phyloP scores from a whole-genome alignment of 2,797 vertebrate species.

The Microctenopoma steveboyesi region DNA sequence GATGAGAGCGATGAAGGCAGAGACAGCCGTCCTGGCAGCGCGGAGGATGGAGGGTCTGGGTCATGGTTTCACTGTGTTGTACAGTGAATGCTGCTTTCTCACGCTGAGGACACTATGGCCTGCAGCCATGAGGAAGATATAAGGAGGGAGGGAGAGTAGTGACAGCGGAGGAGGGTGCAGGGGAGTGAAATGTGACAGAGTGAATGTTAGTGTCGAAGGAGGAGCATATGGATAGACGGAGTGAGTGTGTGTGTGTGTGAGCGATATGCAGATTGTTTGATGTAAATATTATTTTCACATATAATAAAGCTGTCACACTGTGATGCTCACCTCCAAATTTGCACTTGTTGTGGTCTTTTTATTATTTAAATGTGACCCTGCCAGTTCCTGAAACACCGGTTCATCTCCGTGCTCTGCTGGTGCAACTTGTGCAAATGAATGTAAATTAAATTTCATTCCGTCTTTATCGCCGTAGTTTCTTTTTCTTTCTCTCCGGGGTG shows the following conservation, averaged over 20 bases:
- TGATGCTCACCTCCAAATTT: conserved; percentile 67
- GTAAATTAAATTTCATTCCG: conserved; percentile 70
- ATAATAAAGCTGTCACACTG: conserved; percentile 80
- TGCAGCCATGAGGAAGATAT: conserved; percentile 64
- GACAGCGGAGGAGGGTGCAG: conserved; percentile 42
- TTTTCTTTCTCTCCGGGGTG: conserved; percentile 52
- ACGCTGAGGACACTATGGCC: conserved; percentile 64
- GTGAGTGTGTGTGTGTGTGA: conserved; percentile 45
- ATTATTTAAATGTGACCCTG: conserved; percentile 36
- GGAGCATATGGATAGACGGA: conserved; percentile 63
- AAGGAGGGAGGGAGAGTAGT: conserved; percentile 46
- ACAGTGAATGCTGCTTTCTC: conserved; percentile 78
- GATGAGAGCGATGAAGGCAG: conserved; percentile 38
- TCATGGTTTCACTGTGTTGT: conserved; percentile 82
- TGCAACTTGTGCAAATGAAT: conserved; percentile 72
- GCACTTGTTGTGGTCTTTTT: conserved; percentile 55
- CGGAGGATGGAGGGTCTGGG: conserved; percentile 51
- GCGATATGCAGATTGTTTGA: conserved; percentile 72
- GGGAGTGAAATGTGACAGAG: conserved; percentile 71
- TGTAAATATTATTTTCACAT: conserved; percentile 78
- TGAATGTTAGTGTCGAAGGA: conserved; percentile 47
- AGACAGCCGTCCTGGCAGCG: conserved; percentile 38
- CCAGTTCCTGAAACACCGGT: conserved; percentile 62
- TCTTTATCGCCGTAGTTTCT: conserved; percentile 28
- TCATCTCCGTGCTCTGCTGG: conserved; percentile 39